Evolutionary conservation across 2,797 vertebrate genomes (phyloP), one percentile per base, ranked within the genome.

Genomic region (Enteromius afrohamiltoni): DNA sequence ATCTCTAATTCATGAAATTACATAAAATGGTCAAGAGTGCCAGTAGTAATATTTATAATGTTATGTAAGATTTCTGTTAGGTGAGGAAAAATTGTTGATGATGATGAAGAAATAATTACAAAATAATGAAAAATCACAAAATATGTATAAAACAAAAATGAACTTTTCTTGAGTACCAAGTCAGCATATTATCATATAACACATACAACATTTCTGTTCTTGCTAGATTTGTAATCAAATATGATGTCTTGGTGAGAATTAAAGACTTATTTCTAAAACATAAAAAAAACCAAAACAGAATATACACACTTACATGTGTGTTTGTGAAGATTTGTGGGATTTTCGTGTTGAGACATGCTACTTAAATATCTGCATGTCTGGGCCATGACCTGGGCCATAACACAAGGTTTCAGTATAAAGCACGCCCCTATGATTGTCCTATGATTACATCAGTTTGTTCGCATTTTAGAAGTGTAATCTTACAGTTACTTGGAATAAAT

Each of bases 321-420:
- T 80, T 3, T 67, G 42, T 51, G 19, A 34, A 67, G 31, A 68
- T 42, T 34, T 45, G n/a, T n/a, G n/a, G n/a, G 26, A 11, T 71
- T 60, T 1, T 7, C 2, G 2, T 23, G 37, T 49, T 47, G 19
- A 7, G 67, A 71, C 51, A 1, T 47, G 53, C 21, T 73, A 47
- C 68, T 34, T 31, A 34, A 31, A 60, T 68, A n/a, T 51, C 14
- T 64, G 23, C 79, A 64, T 71, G 79, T 81, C 13, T 81, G 79
- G 53, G 69, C 79, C 2, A 5, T 64, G 55, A 81, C 40, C 79
- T 6, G 53, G n/a, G n/a, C n/a, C n/a, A 84, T 19, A 65, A 79
- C 45, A 55, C 11, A n/a, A 37, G 29, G 45, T 40, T 65, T 26
- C 23, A 13, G 16, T 21, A 9, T 62, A 70, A 53, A 10, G 14